Base-by-base conservation (phyloP, 1,140 invertebrate genomes). In the Trichomalopsis sarcophagae region DNA sequence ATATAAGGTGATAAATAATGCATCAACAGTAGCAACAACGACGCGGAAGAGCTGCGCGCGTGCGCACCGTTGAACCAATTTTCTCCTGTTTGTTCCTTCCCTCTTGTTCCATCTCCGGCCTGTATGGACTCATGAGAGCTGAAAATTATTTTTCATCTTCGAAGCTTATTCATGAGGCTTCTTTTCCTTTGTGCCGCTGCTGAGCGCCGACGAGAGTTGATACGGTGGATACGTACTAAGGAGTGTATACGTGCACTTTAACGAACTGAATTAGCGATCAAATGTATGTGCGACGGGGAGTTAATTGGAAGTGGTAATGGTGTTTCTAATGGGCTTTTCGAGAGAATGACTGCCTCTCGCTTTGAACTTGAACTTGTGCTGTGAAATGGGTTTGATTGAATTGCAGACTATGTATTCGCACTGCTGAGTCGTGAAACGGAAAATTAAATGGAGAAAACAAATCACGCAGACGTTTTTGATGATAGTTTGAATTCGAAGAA, bases 1-100 rank as follows among this genome's bases (percentile, higher is more conserved):
- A 68, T 68, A 68, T 68, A 36, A 68, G 68, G 33, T 68, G 77
- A 79, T 79, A 68, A 79, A 79, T 79, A 71, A 81, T 81, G 68
- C 68, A 81, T 44, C 79, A 33, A 27, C 7, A 40, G 55, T 17
- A 21, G 62, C 30, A 71, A 62, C 79, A 44, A 33, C 36, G 36
- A 71, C 68, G 62, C 78, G 55, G 78, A 80, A 69, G 50, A 55
- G 30, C 50, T 30, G 44, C 27, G 27, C 27, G 27, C 27, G 27
- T 27, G 27, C 27, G 27, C 30, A 44, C 40, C 44, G 36, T 81
- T 69, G 77, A 66, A 79, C 77, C 77, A 13, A 71, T 81, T 81
- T 71, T 81, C 66, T 44, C 33, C 68, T 2, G n/a, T 66, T 80
- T 36, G 9, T 80, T 66, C 62, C 55, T 80, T 66, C 50, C 21